Conservation (phyloP, 2,888 invertebrate genomes). For the Drosophila putrida region DNA sequence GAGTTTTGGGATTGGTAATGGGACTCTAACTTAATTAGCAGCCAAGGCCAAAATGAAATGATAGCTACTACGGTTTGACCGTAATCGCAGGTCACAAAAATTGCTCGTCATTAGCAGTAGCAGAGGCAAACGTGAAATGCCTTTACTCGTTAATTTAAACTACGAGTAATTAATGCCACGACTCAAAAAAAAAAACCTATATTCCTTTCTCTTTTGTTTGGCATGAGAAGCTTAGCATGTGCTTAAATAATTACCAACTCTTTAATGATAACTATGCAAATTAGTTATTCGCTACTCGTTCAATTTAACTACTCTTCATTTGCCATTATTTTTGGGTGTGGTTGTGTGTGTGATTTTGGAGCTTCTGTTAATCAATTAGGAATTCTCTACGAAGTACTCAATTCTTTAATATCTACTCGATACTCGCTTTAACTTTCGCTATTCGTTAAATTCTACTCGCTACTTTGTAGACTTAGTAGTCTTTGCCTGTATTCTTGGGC, state of each 20-base stretch:
- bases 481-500: too few relatives aligned
- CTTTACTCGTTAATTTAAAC: slow-evolving; percentile 32
- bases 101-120: slow-evolving; percentile 27
- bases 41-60: slow-evolving; percentile 28
- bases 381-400: background rate
- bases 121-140: background rate
- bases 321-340: too few relatives aligned
- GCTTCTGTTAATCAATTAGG: background rate
- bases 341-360: background rate
- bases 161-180: slow-evolving; percentile 23
- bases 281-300: slow-evolving; percentile 5
- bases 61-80: slow-evolving; percentile 16
- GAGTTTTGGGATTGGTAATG: slow-evolving; percentile 13
- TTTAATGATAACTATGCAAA: slow-evolving; percentile 2
- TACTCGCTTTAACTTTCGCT: background rate
- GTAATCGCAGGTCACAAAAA: slow-evolving; percentile 41
- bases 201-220: background rate
- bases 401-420: background rate
- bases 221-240: background rate
- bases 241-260: background rate
- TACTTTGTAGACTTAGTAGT: too few relatives aligned
- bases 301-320: background rate
- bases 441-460: background rate
- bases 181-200: background rate
- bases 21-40: slow-evolving; percentile 56